These are phyloP conservation scores for Sparidentex hasta DNA, from an alignment of 2,797 vertebrate genomes.

Conservation along the genomic window DNA sequence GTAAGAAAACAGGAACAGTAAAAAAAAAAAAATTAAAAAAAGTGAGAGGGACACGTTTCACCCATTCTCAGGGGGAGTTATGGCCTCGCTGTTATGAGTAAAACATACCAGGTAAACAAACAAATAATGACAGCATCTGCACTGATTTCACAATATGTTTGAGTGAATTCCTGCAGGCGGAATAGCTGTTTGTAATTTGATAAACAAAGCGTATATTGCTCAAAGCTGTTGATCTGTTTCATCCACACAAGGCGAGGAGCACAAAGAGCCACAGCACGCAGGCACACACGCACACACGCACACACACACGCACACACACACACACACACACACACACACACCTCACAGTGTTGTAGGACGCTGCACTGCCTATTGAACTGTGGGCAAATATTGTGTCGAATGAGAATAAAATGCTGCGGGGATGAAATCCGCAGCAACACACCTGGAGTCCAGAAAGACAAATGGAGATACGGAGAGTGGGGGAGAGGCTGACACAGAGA, in stretches of 20 bases:
- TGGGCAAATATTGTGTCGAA: constrained; percentile 70
- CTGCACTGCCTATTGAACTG: constrained; percentile 63
- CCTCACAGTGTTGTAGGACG: constrained; percentile 4
- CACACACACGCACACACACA: constrained; percentile 21
- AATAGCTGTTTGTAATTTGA: constrained; percentile 68
- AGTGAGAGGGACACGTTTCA: not conserved
- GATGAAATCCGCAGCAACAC: constrained; percentile 64
- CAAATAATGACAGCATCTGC: constrained; percentile 45
- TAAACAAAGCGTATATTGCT: constrained; percentile 63
- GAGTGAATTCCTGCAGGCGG: constrained; percentile 33
- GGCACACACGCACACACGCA: constrained; percentile 10
- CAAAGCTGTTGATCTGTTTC: constrained; percentile 64
- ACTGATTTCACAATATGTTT: constrained; percentile 44
- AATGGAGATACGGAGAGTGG: constrained; percentile 28
- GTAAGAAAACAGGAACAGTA: not conserved
- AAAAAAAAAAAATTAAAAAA: no score
- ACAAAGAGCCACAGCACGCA: constrained; percentile 21
- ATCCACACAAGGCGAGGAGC: constrained; percentile 28
- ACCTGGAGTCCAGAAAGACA: constrained; percentile 70
- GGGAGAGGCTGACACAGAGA: constrained; percentile 24
- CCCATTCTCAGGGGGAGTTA: not conserved
- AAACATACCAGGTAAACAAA: constrained; percentile 34
- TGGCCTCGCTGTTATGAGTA: constrained; percentile 8
- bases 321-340: not conserved
- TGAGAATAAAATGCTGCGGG: constrained; percentile 59